phyloP scores from a whole-genome alignment of 2,113 vertebrate species.

The Ptilonorhynchus violaceus region DNA sequence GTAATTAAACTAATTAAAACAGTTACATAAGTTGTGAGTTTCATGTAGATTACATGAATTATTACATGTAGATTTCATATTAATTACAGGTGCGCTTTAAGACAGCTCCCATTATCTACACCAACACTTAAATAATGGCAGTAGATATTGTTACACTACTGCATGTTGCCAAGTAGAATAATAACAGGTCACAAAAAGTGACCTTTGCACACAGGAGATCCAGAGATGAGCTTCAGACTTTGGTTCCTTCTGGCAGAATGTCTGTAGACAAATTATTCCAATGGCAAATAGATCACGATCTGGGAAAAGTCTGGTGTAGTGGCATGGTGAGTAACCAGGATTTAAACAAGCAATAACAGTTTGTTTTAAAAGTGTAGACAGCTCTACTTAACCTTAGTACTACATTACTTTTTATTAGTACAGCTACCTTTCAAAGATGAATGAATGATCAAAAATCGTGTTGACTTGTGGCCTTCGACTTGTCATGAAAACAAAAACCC shows the following conservation, averaged over 20 bases:
- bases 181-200: neutral
- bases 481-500: neutral
- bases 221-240: neutral
- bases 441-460: neutral
- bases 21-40: neutral
- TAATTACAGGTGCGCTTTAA: neutral
- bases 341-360: neutral
- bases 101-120: neutral
- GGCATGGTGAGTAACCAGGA: neutral
- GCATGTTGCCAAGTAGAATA: neutral
- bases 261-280: neutral
- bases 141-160: neutral
- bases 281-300: neutral
- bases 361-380: neutral
- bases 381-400: neutral
- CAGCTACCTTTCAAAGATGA: neutral
- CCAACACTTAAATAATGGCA: neutral
- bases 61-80: neutral
- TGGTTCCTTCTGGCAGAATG: neutral
- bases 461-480: neutral
- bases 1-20: neutral
- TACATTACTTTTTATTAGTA: neutral
- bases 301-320: neutral
- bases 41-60: neutral
- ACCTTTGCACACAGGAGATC: neutral